A percentile compares a stretch with the other conserved stretches of the same genome.
Evolutionary conservation across 2,888 invertebrate species (phyloP).

Genomic region (Apodemia hepburni): DNA sequence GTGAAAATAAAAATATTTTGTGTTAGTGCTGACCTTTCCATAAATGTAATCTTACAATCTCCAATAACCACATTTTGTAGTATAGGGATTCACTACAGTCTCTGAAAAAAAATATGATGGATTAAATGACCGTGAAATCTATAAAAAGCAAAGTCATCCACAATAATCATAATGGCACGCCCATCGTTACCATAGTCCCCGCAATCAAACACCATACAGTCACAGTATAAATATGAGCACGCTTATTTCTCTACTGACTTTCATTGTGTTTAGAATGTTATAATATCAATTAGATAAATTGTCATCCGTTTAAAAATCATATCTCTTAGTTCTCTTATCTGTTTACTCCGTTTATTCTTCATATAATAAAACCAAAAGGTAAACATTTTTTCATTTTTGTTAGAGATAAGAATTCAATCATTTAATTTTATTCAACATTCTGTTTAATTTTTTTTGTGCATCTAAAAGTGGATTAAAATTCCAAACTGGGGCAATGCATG

Average conservation of each 20-base stretch:
- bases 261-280: slow-evolving; percentile 25
- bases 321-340: background rate
- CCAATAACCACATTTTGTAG: too few relatives aligned
- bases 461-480: background rate
- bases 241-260: slow-evolving; percentile 32
- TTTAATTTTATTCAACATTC: background rate
- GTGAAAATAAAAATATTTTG: too few relatives aligned
- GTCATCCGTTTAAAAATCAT: background rate
- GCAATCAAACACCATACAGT: slow-evolving; percentile 48
- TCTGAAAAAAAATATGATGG: slow-evolving; percentile 8
- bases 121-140: slow-evolving; percentile 24
- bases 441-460: slow-evolving; percentile 3
- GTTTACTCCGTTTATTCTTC: background rate
- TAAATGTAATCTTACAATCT: too few relatives aligned
- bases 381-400: background rate
- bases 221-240: slow-evolving; percentile 42
- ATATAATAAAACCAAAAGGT: background rate
- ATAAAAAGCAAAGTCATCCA: slow-evolving; percentile 26
- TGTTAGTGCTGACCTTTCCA: too few relatives aligned
- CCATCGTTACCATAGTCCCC: slow-evolving; percentile 55
- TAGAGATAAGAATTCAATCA: background rate
- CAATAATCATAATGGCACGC: slow-evolving; percentile 33
- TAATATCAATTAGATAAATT: background rate
- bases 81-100: too few relatives aligned
- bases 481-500: slow-evolving; percentile 83